Percentiles rank a stretch among this genome's conserved stretches.
These are phyloP conservation scores for Nyleta sp. DNA, from an alignment of 2,888 invertebrate species.

Conservation along the genomic window DNA sequence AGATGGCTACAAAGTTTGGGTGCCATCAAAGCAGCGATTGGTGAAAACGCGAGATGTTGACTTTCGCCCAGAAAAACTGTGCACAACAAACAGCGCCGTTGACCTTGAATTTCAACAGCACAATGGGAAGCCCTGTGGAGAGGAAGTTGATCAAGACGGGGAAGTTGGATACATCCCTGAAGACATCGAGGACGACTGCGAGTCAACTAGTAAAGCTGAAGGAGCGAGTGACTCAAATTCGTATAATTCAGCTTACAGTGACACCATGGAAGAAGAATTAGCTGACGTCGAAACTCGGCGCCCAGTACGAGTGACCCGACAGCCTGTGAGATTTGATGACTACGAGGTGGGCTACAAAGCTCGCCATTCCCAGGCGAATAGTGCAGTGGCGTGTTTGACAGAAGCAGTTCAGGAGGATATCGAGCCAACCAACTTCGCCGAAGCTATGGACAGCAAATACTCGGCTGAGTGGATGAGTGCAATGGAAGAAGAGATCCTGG, in stretches of 20 bases:
- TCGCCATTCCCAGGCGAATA: constrained; percentile 33
- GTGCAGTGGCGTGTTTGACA: constrained; percentile 34
- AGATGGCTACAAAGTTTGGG: constrained; percentile 45
- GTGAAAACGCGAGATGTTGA: constrained; percentile 48
- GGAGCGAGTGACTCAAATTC: no score
- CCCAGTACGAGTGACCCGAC: constrained; percentile 10
- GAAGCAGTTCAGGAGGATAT: constrained; percentile 41
- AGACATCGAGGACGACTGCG: background rate
- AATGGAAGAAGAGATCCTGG: constrained; percentile 39
- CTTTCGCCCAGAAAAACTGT: constrained; percentile 54
- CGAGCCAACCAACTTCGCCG: constrained; percentile 38
- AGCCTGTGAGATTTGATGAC: constrained; percentile 14
- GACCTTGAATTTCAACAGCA: constrained; percentile 9
- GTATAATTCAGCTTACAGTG: no score
- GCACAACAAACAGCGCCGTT: constrained; percentile 27
- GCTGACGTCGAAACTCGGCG: background rate
- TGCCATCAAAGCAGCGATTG: constrained; percentile 46
- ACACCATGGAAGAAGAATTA: no score
- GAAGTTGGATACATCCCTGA: constrained; percentile 4
- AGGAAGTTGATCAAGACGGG: background rate
- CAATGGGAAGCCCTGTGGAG: no score
- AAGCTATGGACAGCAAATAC: constrained; percentile 42
- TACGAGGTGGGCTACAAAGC: constrained; percentile 14
- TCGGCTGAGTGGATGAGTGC: constrained; percentile 38
- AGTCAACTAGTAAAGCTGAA: background rate